These are phyloP conservation scores for Phyllostomus hastatus DNA, from an alignment of 2,113 vertebrate genomes.

Conservation along the genomic window DNA sequence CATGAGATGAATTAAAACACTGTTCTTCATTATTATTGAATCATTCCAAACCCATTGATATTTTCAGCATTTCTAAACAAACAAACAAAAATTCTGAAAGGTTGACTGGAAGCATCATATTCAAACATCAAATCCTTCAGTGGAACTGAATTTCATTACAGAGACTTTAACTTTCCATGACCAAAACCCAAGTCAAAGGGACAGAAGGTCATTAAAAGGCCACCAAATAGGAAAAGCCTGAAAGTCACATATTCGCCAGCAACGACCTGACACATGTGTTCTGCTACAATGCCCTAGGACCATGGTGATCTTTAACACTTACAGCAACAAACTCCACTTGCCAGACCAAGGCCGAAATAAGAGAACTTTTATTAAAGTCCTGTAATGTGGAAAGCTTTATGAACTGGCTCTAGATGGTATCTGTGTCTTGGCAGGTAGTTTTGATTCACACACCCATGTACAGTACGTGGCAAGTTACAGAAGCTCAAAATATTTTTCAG, in stretches of 20 bases:
- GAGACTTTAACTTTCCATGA: background rate
- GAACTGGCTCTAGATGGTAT: background rate
- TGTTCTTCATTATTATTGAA: background rate
- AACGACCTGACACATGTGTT: background rate
- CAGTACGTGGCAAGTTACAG: background rate
- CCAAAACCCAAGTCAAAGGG: conserved; percentile 19
- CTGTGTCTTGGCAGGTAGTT: background rate
- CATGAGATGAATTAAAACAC: background rate
- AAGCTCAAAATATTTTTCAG: background rate
- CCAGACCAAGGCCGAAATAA: background rate
- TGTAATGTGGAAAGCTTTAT: background rate
- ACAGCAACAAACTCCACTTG: background rate
- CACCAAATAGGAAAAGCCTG: background rate
- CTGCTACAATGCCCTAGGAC: background rate
- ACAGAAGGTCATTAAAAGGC: background rate
- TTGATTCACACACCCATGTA: background rate
- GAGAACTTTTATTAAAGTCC: background rate
- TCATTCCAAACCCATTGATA: background rate
- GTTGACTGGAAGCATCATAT: background rate
- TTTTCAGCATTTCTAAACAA: conserved; percentile 7
- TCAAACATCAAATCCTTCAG: conserved; percentile 1
- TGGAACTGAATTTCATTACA: conserved; percentile 38
- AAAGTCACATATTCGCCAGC: background rate
- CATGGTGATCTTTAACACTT: background rate
- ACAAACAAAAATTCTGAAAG: background rate